Base-by-base conservation (phyloP, 2,113 vertebrate genomes). In the Octodon degus region DNA sequence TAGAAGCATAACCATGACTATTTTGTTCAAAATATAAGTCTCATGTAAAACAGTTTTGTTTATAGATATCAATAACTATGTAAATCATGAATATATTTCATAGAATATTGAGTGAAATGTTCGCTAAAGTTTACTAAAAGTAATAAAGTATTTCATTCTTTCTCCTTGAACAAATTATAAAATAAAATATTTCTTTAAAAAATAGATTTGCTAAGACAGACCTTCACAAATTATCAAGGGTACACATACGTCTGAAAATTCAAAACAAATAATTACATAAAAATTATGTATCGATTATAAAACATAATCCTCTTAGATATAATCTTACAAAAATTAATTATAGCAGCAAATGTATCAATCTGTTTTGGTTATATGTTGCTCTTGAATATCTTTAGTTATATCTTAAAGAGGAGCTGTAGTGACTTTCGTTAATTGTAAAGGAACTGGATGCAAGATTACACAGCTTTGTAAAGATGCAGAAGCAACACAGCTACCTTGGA, bases 251-350 rank as follows among this genome's bases (percentile, higher is more conserved):
- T 63, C 27, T 60, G 40, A 88, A 68, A 84, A 50, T 27, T 40
- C 30, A 17, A 74, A 74, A 67, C 32, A 82, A 95, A 89, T 89
- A 74, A 72, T 84, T 79, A 43, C 0, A 92, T 92, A 84, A 79
- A 32, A 91, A 90, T 96, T 70, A 62, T 65, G 89, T 96, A 87
- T 95, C 95, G 83, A 97, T 85, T 93, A 96, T 92, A 97, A 97
- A 97, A 22, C 7, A 90, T 83, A 80, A 62, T 63, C 0, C 19
- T 34, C 83, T 84, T 93, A 90, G 2, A 0, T 93, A 40, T 79
- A 68, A 50, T 95, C 62, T 53, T 68, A 43, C 32, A 93, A 40
- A 92, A 96, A 76, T 67, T 96, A 67, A 65, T 34, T 20, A 40
- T n/a, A 81, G 53, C 82, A 83, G 74, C 20, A 40, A 90, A 53